Conservation (phyloP, 2,888 invertebrate species). For the Unio pictorum region DNA sequence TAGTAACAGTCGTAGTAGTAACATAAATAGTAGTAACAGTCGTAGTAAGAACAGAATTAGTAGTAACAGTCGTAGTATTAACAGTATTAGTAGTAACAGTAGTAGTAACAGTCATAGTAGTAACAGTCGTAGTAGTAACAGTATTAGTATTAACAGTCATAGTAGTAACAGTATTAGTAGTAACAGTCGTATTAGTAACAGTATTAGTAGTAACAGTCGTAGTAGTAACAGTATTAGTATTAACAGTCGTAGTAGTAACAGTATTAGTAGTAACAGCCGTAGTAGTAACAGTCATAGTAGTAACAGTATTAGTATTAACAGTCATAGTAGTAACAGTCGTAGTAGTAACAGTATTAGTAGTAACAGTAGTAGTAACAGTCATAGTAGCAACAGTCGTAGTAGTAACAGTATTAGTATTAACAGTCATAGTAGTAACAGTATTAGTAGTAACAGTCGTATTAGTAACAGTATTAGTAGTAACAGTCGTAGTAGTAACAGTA, state of each 20-base stretch:
- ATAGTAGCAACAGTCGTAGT: background rate
- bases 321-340: slow-evolving; percentile 6
- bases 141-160: background rate
- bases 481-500: background rate
- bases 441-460: background rate
- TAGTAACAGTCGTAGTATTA: background rate
- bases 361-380: slow-evolving; percentile 2
- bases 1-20: background rate
- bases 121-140: background rate
- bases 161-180: background rate
- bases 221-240: background rate
- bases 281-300: slow-evolving; percentile 1
- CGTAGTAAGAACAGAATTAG: background rate
- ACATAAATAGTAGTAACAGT: background rate
- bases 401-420: slow-evolving; percentile 1
- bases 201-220: background rate
- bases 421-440: background rate
- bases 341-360: slow-evolving; percentile 3
- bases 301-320: background rate
- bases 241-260: background rate
- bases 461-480: slow-evolving; percentile 1
- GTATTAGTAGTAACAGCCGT: background rate
- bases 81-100: background rate
- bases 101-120: background rate
- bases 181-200: background rate